These are phyloP conservation scores for Eupithecia vulgata DNA, from an alignment of 2,888 invertebrate genomes.

Conservation along the genomic window DNA sequence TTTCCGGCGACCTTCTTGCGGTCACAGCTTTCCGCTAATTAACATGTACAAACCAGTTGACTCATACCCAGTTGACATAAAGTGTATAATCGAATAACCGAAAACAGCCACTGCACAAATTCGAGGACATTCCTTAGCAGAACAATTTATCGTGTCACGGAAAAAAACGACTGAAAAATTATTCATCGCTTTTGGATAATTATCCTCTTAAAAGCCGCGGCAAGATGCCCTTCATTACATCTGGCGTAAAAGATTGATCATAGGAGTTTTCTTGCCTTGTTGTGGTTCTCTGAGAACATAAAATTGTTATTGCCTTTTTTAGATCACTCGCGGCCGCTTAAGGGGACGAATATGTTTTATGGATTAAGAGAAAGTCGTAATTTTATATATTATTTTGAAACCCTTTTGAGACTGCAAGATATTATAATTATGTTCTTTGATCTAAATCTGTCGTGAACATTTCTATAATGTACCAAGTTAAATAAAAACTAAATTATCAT, in stretches of 20 bases:
- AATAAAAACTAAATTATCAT: neutral
- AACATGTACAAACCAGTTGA: conserved; percentile 19
- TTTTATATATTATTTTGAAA: conserved; percentile 29
- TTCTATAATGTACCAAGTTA: neutral
- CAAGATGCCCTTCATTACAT: conserved; percentile 58
- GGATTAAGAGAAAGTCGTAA: conserved; percentile 41
- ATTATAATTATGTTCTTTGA: conserved; percentile 33
- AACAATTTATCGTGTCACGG: conserved; percentile 36
- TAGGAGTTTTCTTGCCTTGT: conserved; percentile 37
- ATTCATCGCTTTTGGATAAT: conserved; percentile 60
- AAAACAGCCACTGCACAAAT: conserved; percentile 19
- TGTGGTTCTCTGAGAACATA: conserved; percentile 40
- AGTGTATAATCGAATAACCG: conserved; percentile 27
- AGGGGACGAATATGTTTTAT: conserved; percentile 56
- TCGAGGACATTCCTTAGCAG: conserved; percentile 39
- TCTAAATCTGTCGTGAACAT: conserved; percentile 33
- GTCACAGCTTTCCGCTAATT: conserved; percentile 42
- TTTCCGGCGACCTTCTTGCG: conserved; percentile 39
- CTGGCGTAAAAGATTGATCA: conserved; percentile 43
- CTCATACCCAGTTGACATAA: conserved; percentile 24
- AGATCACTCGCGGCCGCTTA: conserved; percentile 48
- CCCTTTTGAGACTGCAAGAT: conserved; percentile 22
- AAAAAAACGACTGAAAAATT: conserved; percentile 45
- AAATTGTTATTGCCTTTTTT: conserved; percentile 44
- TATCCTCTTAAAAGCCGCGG: conserved; percentile 65